Conservation (phyloP, 2,888 invertebrate genomes). For the Macropis europaea region DNA sequence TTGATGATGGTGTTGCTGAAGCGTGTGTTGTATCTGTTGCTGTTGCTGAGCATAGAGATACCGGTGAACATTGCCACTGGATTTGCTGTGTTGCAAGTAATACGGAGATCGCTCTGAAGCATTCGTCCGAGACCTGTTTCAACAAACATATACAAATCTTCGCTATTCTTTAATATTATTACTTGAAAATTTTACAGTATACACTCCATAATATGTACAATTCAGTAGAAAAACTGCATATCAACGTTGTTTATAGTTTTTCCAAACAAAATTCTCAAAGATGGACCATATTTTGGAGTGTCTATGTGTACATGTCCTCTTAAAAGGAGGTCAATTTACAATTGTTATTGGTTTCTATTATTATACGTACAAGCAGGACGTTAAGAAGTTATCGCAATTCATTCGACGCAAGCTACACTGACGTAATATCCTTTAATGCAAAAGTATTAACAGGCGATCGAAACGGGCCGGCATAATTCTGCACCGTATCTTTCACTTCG, state of each 20-base stretch:
- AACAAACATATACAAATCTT: too few relatives aligned
- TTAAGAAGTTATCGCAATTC: neutral
- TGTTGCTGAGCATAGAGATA: slow-evolving; percentile 81
- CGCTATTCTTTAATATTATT: too few relatives aligned
- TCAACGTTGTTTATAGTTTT: too few relatives aligned
- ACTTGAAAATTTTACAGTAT: too few relatives aligned
- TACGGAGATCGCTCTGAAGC: slow-evolving; percentile 73
- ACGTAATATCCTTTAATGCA: slow-evolving; percentile 2
- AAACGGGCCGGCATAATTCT: slow-evolving; percentile 10
- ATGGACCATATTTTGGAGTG: too few relatives aligned
- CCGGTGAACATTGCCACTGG: slow-evolving; percentile 84
- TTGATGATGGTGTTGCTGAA: slow-evolving; percentile 57
- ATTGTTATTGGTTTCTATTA: neutral
- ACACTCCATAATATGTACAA: too few relatives aligned
- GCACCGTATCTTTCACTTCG: slow-evolving; percentile 15
- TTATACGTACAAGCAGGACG: neutral
- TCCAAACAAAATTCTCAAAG: too few relatives aligned
- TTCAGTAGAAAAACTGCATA: too few relatives aligned
- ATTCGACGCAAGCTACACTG: neutral
- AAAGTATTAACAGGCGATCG: slow-evolving; percentile 13
- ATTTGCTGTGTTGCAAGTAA: slow-evolving; percentile 85
- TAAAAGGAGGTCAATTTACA: too few relatives aligned
- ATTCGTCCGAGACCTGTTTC: slow-evolving; percentile 77
- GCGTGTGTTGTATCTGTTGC: slow-evolving; percentile 80
- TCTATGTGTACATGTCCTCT: too few relatives aligned